phyloP scores from a whole-genome alignment of 2,888 invertebrate species.

The Pseudanteris insignis region DNA sequence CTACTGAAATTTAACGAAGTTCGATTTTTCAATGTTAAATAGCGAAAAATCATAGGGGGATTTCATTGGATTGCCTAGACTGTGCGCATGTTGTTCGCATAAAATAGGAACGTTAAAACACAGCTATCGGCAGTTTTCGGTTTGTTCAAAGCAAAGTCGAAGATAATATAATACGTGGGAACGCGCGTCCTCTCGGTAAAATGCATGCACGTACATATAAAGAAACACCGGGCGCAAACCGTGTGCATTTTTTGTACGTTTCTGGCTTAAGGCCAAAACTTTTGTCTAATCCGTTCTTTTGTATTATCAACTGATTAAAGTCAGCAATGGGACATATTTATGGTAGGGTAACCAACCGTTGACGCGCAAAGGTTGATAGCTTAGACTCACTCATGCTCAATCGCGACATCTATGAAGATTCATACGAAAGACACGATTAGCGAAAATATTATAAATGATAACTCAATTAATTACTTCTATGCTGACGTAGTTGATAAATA shows the following conservation, averaged over 20 bases:
- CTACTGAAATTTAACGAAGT: too few relatives aligned
- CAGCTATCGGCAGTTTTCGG: neutral
- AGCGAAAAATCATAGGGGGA: too few relatives aligned
- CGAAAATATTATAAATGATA: too few relatives aligned
- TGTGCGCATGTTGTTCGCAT: neutral
- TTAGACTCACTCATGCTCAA: too few relatives aligned
- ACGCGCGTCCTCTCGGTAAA: constrained; percentile 16
- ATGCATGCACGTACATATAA: constrained; percentile 27
- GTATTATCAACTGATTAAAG: constrained; percentile 36
- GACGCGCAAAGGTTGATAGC: constrained; percentile 28
- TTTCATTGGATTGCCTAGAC: neutral
- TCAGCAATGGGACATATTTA: constrained; percentile 23
- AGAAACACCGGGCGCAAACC: constrained; percentile 34
- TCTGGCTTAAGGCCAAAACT: constrained; percentile 34
- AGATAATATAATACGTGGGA: constrained; percentile 24
- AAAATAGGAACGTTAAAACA: too few relatives aligned
- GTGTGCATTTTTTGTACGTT: constrained; percentile 41
- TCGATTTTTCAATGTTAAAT: too few relatives aligned
- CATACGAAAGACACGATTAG: too few relatives aligned
- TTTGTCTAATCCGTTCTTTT: constrained; percentile 36
- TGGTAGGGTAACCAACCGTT: constrained; percentile 22
- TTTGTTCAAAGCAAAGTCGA: constrained; percentile 4
- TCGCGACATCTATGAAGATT: too few relatives aligned
- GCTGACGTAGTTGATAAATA: too few relatives aligned
- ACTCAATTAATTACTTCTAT: too few relatives aligned